Evolutionary conservation across 2,797 vertebrate genomes (phyloP).

Genomic region (Bucorvus abyssinicus): DNA sequence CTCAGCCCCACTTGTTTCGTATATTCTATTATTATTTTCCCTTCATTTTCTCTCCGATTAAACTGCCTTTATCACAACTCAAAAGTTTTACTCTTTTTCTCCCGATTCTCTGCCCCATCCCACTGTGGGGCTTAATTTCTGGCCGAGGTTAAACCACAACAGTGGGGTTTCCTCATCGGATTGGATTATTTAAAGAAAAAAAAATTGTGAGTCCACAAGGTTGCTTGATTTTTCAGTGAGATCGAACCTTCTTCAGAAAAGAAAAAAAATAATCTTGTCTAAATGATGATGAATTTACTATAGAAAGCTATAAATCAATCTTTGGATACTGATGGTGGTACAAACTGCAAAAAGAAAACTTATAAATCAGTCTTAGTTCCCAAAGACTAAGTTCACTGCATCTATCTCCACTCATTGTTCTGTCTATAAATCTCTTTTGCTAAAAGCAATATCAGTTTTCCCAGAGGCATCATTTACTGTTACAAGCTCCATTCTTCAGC

Average conservation of each 20-base stretch:
- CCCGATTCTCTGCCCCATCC: not conserved
- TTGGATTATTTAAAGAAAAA: not conserved
- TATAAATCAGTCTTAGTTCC: constrained; percentile 33
- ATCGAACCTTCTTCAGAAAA: not conserved
- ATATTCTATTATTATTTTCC: not conserved
- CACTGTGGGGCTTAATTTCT: not conserved
- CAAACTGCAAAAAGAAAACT: constrained; percentile 46
- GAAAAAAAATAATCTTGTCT: constrained; percentile 12
- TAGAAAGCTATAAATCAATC: constrained; percentile 61
- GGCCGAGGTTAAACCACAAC: not conserved
- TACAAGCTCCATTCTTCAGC: constrained; percentile 15
- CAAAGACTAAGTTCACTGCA: constrained; percentile 57
- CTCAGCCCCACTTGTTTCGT: too few relatives aligned
- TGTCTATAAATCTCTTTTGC: constrained; percentile 66
- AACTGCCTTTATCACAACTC: not conserved
- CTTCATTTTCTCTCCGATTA: not conserved
- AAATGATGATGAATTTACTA: constrained; percentile 62
- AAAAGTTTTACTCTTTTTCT: not conserved
- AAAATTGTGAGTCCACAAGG: not conserved
- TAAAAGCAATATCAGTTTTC: constrained; percentile 43
- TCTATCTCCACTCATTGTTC: constrained; percentile 64
- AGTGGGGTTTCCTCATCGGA: not conserved
- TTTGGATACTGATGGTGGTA: constrained; percentile 22
- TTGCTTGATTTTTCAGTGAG: not conserved
- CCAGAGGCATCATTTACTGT: constrained; percentile 48